A percentile compares a stretch with the other conserved stretches of the same genome.
phyloP scores from a whole-genome alignment of 2,113 vertebrate genomes.

The Hiodon alosoides region DNA sequence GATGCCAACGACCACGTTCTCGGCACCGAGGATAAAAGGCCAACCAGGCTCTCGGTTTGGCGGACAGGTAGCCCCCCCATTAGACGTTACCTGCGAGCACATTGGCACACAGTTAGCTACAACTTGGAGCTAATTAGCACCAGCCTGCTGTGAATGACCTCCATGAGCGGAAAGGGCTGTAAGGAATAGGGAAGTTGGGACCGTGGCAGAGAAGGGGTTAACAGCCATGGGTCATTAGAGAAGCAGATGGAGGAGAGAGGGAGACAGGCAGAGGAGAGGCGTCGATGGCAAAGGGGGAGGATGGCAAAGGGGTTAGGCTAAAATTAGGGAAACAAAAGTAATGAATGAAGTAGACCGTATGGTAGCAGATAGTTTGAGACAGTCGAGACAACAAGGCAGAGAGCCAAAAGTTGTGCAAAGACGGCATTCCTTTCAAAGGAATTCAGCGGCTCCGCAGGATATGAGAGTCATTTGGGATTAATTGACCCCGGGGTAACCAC shows the following conservation, averaged over 20 bases:
- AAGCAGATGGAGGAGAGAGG: background rate
- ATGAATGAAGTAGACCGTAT: background rate
- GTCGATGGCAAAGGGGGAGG: background rate
- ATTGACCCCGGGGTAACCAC: background rate
- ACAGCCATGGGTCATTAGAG: conserved; percentile 8
- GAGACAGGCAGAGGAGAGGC: background rate
- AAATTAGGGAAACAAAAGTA: background rate
- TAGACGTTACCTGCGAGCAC: background rate
- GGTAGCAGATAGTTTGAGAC: too few relatives aligned
- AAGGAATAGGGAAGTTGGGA: conserved; percentile 1
- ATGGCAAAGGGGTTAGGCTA: background rate
- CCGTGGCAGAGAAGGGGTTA: conserved; percentile 24
- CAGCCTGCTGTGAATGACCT: conserved; percentile 17
- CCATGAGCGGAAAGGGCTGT: conserved; percentile 13
- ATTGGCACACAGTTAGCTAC: conserved; percentile 13
- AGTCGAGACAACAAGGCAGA: background rate
- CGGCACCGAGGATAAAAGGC: too few relatives aligned
- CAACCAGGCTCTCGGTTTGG: background rate
- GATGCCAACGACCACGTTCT: too few relatives aligned
- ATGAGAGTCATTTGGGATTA: background rate
- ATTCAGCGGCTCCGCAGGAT: background rate
- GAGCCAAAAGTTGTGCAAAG: too few relatives aligned
- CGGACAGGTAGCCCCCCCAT: background rate
- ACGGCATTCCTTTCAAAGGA: background rate
- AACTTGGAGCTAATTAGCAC: conserved; percentile 18